Evolutionary conservation across 2,113 vertebrate species (phyloP), one percentile per base, ranked within the genome.

Genomic region (Rhea pennata): DNA sequence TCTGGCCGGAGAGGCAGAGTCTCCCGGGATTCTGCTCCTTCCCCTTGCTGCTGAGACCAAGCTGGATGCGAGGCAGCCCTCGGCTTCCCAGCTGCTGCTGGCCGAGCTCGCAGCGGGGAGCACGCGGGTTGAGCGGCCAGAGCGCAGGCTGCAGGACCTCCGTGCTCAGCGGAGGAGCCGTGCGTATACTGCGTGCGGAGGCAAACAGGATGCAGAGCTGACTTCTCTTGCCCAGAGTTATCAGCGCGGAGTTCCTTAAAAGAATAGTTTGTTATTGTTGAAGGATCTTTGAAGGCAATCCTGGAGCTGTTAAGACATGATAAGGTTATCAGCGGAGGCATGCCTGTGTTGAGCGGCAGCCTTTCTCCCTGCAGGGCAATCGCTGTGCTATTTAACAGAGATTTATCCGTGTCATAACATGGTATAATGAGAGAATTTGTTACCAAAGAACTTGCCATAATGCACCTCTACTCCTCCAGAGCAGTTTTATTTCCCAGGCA

Each of bases 341-440:
- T 95, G 97, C 89, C 95, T 94, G 92, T 6, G 15, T 79, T 9
- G 88, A 88, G 91, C 53, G 2, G 95, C 90, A 84, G 92, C 93
- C 67, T 94, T 66, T 92, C 80, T 59, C 95, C 95, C 97, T 91
- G 95, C 94, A 0, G 97, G 97, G 97, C 93, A 91, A 95, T 92
- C 72, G 39, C 83, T 91, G 86, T 88, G 96, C 96, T 96, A 95
- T 95, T 97, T 93, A 96, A 94, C 96, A 94, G 95, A 96, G 95
- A 87, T 90, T 97, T 97, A 97, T 97, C 96, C 90, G 51, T 98
- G 98, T 98, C 98, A 98, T 97, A 98, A 98, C 98, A 98, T 87
- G 95, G 97, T 96, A 97, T 96, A 95, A 92, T 88, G 96, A 97
- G 95, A 95, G 96, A 96, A 95, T 85, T 93, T 97, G 94, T 97